A percentile compares a stretch with the other conserved stretches of the same genome.
Evolutionary conservation across 1,140 invertebrate species (phyloP).

Genomic region (Diorhabda sublineata): DNA sequence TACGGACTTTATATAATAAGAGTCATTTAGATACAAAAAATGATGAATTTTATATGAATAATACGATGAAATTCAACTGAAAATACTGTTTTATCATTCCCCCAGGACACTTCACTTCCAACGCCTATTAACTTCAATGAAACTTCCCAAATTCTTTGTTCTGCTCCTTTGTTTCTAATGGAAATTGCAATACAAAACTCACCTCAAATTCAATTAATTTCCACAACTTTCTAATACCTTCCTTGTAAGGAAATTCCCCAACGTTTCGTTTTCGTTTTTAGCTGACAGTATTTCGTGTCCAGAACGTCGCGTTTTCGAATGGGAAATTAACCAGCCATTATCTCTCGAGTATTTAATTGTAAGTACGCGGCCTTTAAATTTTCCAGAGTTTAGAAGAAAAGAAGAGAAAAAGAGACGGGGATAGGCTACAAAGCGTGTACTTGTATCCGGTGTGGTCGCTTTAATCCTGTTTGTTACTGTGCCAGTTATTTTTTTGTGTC

Average conservation of each 20-base stretch:
- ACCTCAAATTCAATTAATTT: conserved; percentile 1
- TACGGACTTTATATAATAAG: no score
- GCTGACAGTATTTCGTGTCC: conserved; percentile 8
- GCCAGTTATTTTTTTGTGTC: conserved; percentile 4
- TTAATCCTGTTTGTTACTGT: conserved; percentile 8
- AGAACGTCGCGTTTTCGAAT: conserved; percentile 4
- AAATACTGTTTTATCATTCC: no score
- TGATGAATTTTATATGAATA: no score
- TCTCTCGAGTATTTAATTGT: conserved; percentile 19
- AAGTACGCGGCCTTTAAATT: conserved; percentile 18
- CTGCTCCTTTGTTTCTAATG: no score
- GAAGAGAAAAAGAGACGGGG: background rate
- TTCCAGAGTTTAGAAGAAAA: conserved; percentile 3
- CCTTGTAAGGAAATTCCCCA: background rate
- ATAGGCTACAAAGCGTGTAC: conserved; percentile 15
- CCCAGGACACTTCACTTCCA: no score
- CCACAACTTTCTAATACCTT: background rate
- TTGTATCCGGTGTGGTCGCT: conserved; percentile 12
- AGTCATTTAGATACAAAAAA: no score
- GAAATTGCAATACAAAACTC: background rate
- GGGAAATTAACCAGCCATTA: conserved; percentile 16
- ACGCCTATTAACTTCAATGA: no score
- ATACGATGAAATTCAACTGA: no score
- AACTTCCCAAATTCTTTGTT: no score
- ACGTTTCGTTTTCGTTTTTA: background rate